Evolutionary conservation across 2,888 invertebrate species (phyloP).

Genomic region (Idaea dimidiata): DNA sequence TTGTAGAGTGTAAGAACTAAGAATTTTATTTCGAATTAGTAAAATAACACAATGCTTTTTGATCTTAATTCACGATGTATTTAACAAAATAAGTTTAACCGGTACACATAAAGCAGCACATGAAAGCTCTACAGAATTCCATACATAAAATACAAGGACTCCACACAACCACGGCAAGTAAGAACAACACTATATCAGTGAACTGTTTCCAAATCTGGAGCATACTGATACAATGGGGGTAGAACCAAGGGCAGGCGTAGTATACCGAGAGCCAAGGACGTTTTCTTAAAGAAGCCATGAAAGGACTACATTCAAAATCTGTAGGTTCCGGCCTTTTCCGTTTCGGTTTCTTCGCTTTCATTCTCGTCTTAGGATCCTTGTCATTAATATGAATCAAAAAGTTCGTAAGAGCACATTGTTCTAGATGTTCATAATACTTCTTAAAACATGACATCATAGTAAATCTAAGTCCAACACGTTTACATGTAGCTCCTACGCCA

Average conservation of each 20-base stretch:
- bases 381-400: slow-evolving; percentile 32
- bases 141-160: slow-evolving; percentile 52
- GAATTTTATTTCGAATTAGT: neutral
- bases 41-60: neutral
- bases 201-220: slow-evolving; percentile 43
- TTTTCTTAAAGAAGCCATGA: slow-evolving; percentile 45
- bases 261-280: slow-evolving; percentile 43
- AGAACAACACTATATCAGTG: slow-evolving; percentile 42
- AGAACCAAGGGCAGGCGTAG: slow-evolving; percentile 49
- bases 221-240: slow-evolving; percentile 47
- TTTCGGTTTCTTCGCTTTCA: slow-evolving; percentile 20
- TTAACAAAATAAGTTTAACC: slow-evolving; percentile 16
- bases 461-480: slow-evolving; percentile 31
- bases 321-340: slow-evolving; percentile 20
- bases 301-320: slow-evolving; percentile 44
- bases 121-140: slow-evolving; percentile 38
- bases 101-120: slow-evolving; percentile 23
- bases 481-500: slow-evolving; percentile 28
- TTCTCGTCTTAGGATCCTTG: slow-evolving; percentile 32
- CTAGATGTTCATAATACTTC: slow-evolving; percentile 21
- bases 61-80: neutral
- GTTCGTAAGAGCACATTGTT: slow-evolving; percentile 28
- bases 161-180: slow-evolving; percentile 54
- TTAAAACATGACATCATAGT: slow-evolving; percentile 25
- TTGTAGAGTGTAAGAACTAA: too few relatives aligned